These are phyloP conservation scores for Danaus melanippus DNA, from an alignment of 1,140 invertebrate species.

Conservation along the genomic window DNA sequence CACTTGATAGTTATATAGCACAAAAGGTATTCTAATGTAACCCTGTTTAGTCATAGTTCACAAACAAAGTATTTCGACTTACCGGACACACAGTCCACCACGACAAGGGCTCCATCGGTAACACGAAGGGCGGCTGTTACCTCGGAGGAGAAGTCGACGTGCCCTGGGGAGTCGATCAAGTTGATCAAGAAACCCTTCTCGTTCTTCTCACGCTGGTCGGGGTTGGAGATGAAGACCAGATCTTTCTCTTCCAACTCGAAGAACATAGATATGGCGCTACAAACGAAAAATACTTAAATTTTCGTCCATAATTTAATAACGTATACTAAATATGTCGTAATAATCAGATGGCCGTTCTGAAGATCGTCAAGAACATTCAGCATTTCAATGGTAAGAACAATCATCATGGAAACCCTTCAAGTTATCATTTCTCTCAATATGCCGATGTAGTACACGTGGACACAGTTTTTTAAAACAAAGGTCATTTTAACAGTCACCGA, in stretches of 20 bases:
- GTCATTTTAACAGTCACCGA: too few species aligned
- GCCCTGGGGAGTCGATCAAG: slow-evolving; percentile 98
- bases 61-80: slow-evolving; percentile 24
- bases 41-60: neutral
- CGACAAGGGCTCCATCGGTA: slow-evolving; percentile 98
- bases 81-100: slow-evolving; percentile 99
- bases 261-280: slow-evolving; percentile 97
- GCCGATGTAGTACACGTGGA: too few species aligned
- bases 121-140: slow-evolving; percentile 99
- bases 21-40: slow-evolving; percentile 2
- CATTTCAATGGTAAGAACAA: slow-evolving; percentile 62
- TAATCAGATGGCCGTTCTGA: slow-evolving; percentile 69
- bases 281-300: neutral
- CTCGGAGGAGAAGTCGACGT: slow-evolving; percentile 99
- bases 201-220: slow-evolving; percentile 90
- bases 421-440: neutral
- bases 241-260: slow-evolving; percentile 96
- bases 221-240: slow-evolving; percentile 89
- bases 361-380: slow-evolving; percentile 58
- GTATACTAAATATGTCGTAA: too few species aligned
- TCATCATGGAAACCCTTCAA: slow-evolving; percentile 40
- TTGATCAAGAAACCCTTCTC: slow-evolving; percentile 99
- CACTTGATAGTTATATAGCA: too few species aligned
- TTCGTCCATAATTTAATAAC: too few species aligned
- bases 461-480: too few species aligned